Evolutionary conservation across 1,140 invertebrate species (phyloP), one percentile per base, ranked within the genome.

Genomic region (Meloidogyne chitwoodi): DNA sequence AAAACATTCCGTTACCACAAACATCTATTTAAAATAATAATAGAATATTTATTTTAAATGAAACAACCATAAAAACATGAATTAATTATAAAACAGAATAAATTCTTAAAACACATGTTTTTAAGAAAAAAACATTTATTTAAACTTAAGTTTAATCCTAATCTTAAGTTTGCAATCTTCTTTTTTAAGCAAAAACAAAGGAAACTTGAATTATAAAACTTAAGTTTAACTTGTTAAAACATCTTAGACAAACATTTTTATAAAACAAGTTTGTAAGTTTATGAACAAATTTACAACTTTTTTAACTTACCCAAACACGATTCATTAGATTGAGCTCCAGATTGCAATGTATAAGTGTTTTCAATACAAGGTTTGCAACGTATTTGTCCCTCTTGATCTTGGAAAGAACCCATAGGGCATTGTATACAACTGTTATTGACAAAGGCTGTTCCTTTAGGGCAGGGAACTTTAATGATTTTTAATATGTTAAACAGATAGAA

Each of bases 1-100:
- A 96, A 87, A 94, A 97, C 31, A 94, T 97, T 78, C 95, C 95
- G 87, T 93, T 95, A 11, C 95, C 95, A 86, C 95, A 98, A 38
- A 96, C 94, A n/a, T 56, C 48, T n/a, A n/a, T n/a, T n/a, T 56
- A n/a, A 8, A 56, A 56, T 1, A 14, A 14, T n/a, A n/a, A n/a
- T n/a, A n/a, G n/a, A n/a, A n/a, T n/a, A n/a, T n/a, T n/a, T n/a
- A n/a, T n/a, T n/a, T n/a, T n/a, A n/a, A n/a, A n/a, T n/a, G n/a
- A n/a, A n/a, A n/a, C n/a, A n/a, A n/a, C n/a, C n/a, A n/a, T n/a
- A n/a, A n/a, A n/a, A n/a, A n/a, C n/a, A n/a, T n/a, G n/a, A n/a
- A n/a, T n/a, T n/a, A n/a, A n/a, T n/a, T n/a, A n/a, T n/a, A n/a
- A n/a, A n/a, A n/a, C n/a, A n/a, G n/a, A n/a, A n/a, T n/a, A n/a